Evolutionary conservation across 2,888 invertebrate genomes (phyloP).

Genomic region (Leptinotarsa juncta): DNA sequence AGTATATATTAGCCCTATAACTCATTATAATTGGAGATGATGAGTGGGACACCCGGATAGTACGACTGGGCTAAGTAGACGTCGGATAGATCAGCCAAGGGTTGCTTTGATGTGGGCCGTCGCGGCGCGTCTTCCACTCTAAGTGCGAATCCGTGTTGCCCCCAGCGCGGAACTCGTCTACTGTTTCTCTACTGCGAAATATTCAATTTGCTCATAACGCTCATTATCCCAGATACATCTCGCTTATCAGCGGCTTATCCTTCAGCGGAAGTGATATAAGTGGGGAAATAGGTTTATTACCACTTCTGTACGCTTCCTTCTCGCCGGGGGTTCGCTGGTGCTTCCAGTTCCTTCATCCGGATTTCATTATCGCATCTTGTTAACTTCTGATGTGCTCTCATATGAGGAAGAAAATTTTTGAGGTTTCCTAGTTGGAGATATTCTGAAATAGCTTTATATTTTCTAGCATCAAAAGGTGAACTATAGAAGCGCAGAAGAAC

Average conservation of each 20-base stretch:
- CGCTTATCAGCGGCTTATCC: slow-evolving; percentile 47
- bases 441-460: too few relatives aligned
- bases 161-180: slow-evolving; percentile 51
- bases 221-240: slow-evolving; percentile 49
- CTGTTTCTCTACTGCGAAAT: slow-evolving; percentile 46
- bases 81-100: slow-evolving; percentile 44
- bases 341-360: slow-evolving; percentile 20
- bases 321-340: neutral
- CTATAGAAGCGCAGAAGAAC: too few relatives aligned
- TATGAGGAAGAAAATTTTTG: neutral
- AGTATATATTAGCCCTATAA: too few relatives aligned
- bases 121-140: slow-evolving; percentile 50
- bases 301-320: slow-evolving; percentile 30
- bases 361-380: slow-evolving; percentile 23
- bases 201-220: slow-evolving; percentile 54
- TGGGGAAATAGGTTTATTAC: slow-evolving; percentile 37
- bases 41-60: slow-evolving; percentile 8
- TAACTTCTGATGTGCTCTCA: slow-evolving; percentile 14
- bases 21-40: neutral
- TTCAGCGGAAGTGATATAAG: slow-evolving; percentile 26
- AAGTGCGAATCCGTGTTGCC: slow-evolving; percentile 54
- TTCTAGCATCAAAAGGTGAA: too few relatives aligned
- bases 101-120: slow-evolving; percentile 51
- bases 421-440: too few relatives aligned
- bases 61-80: slow-evolving; percentile 26